Conservation (phyloP, 2,888 invertebrate species). For the Epiblema foenella region DNA sequence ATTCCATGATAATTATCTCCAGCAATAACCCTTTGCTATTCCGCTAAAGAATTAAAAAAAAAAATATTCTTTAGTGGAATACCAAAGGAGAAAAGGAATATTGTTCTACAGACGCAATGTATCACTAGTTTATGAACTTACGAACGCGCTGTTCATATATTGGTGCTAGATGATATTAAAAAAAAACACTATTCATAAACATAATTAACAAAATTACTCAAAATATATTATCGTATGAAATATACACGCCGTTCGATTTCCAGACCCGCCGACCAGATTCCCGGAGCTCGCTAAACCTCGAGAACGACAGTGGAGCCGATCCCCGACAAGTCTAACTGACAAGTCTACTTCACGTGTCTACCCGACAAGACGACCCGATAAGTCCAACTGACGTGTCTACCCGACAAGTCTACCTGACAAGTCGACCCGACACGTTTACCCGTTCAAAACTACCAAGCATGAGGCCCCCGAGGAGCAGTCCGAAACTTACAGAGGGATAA, state of each 20-base stretch:
- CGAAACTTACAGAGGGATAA: conserved; percentile 35
- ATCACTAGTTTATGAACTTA: not conserved
- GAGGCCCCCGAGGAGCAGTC: conserved; percentile 10
- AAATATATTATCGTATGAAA: not conserved
- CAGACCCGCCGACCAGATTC: not conserved
- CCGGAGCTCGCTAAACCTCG: not conserved
- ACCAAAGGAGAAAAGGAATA: too few relatives aligned
- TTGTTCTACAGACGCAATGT: not conserved
- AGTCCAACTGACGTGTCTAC: too few relatives aligned
- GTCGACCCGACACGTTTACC: conserved; percentile 51
- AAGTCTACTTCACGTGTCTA: too few relatives aligned
- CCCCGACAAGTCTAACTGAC: too few relatives aligned
- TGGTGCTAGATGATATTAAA: not conserved
- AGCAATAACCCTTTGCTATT: too few relatives aligned
- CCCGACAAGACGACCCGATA: too few relatives aligned
- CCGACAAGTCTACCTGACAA: too few relatives aligned
- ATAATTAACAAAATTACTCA: not conserved
- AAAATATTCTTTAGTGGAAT: too few relatives aligned
- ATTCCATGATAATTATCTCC: too few relatives aligned
- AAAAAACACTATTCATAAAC: not conserved
- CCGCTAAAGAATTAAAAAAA: too few relatives aligned
- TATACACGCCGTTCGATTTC: conserved; percentile 1
- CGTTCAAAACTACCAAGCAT: not conserved
- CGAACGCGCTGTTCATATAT: not conserved
- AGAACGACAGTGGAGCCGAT: conserved; percentile 44